Conservation (phyloP, 1,140 invertebrate species). For the Ceratitis capitata region DNA sequence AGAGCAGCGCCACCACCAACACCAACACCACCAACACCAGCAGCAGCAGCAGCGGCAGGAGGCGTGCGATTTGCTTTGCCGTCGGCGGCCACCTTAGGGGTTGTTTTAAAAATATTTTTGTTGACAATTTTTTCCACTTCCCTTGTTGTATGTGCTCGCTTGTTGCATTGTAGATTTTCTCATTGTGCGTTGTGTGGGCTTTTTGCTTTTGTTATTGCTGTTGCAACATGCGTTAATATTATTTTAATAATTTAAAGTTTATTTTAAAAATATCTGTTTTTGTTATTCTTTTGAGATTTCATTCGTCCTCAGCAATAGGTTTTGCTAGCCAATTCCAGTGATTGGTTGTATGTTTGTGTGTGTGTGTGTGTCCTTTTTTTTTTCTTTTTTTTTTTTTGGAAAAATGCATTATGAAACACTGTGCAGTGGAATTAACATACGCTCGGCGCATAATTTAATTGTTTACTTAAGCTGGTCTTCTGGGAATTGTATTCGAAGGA, state of each 20-base stretch:
- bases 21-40: too few species aligned
- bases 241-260: conserved; percentile 38
- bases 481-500: neutral
- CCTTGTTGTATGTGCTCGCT: conserved; percentile 12
- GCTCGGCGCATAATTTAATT: neutral
- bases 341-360: neutral
- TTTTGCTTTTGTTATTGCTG: neutral
- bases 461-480: neutral
- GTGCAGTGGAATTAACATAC: neutral
- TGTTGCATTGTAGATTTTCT: neutral
- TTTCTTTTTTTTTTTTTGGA: neutral
- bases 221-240: conserved; percentile 12
- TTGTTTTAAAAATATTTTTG: too few species aligned
- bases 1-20: too few species aligned
- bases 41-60: too few species aligned
- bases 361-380: neutral
- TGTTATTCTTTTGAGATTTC: conserved; percentile 36
- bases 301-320: neutral
- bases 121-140: neutral
- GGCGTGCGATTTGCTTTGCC: neutral
- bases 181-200: neutral
- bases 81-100: neutral
- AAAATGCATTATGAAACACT: neutral
- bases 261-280: conserved; percentile 32
- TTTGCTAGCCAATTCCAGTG: neutral